Conservation (phyloP, 2,888 invertebrate genomes). For the Isotomurus palustris region DNA sequence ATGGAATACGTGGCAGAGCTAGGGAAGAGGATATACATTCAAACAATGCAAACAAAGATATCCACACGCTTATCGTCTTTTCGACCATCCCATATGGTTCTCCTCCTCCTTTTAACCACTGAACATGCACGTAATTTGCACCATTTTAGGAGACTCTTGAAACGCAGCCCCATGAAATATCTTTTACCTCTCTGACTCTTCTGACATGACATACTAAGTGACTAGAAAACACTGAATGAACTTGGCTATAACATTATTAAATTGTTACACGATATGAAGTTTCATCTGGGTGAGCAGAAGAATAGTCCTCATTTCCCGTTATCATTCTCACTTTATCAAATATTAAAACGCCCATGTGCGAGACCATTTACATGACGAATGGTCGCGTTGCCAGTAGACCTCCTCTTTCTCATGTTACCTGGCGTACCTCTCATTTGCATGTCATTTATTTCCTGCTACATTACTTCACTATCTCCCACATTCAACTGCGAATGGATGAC, state of each 20-base stretch:
- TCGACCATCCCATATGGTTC: conserved; percentile 6
- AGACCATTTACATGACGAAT: not conserved
- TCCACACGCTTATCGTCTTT: conserved; percentile 28
- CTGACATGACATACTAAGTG: too few relatives aligned
- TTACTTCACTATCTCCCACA: too few relatives aligned
- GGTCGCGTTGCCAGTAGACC: not conserved
- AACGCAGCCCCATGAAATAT: conserved; percentile 18
- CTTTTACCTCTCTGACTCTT: too few relatives aligned
- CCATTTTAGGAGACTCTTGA: conserved; percentile 21
- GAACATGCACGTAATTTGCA: conserved; percentile 40
- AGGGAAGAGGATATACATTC: too few relatives aligned
- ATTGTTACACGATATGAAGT: too few relatives aligned
- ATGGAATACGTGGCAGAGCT: too few relatives aligned
- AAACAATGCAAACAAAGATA: conserved; percentile 21
- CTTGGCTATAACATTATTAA: too few relatives aligned
- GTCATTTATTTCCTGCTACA: conserved; percentile 1
- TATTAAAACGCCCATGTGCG: conserved; percentile 35
- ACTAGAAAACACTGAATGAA: too few relatives aligned
- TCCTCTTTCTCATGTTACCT: conserved; percentile 12
- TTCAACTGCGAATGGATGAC: too few relatives aligned
- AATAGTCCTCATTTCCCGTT: conserved; percentile 7
- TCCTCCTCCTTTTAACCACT: conserved; percentile 12
- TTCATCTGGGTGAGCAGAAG: conserved; percentile 8
- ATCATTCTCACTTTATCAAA: conserved; percentile 37
- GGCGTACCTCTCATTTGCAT: conserved; percentile 4